Evolutionary conservation across 2,888 invertebrate species (phyloP).

Genomic region (Eubasilissa splendida): DNA sequence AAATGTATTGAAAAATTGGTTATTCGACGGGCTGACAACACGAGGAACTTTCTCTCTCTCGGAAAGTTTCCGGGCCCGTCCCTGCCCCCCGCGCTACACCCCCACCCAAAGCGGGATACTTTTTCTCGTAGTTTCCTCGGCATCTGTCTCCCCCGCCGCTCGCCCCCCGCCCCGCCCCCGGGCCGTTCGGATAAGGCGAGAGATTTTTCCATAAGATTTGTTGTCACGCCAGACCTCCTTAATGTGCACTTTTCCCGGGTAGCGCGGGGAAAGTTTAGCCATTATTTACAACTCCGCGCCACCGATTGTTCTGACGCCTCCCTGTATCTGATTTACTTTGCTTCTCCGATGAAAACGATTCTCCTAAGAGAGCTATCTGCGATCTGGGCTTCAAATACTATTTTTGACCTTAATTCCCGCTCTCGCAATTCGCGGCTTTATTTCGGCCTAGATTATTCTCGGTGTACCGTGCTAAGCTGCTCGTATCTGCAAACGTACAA

Average conservation of each 20-base stretch:
- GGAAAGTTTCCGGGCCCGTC: slow-evolving; percentile 19
- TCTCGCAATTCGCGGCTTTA: too few species aligned
- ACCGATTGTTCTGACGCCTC: slow-evolving; percentile 37
- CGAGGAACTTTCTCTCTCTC: slow-evolving; percentile 25
- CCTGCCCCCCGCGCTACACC: background rate
- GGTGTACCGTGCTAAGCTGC: too few species aligned
- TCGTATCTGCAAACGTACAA: too few species aligned
- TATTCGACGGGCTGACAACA: slow-evolving; percentile 38
- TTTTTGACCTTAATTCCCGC: too few species aligned
- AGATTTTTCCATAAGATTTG: slow-evolving; percentile 72
- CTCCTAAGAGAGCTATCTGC: slow-evolving; percentile 22
- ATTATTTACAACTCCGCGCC: slow-evolving; percentile 53
- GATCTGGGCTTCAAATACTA: background rate
- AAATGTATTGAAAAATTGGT: slow-evolving; percentile 41
- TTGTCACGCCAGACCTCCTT: slow-evolving; percentile 75
- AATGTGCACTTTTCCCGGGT: slow-evolving; percentile 69
- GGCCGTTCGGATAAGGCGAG: slow-evolving; percentile 15
- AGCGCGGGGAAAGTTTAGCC: slow-evolving; percentile 62
- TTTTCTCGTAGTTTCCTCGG: background rate
- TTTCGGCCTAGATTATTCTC: too few species aligned
- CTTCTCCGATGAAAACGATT: slow-evolving; percentile 9
- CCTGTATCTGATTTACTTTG: slow-evolving; percentile 40
- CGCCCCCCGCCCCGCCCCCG: background rate
- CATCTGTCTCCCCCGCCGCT: background rate
- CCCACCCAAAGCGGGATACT: background rate